Conservation (phyloP, 2,113 vertebrate genomes). For the Oncorhynchus keta region DNA sequence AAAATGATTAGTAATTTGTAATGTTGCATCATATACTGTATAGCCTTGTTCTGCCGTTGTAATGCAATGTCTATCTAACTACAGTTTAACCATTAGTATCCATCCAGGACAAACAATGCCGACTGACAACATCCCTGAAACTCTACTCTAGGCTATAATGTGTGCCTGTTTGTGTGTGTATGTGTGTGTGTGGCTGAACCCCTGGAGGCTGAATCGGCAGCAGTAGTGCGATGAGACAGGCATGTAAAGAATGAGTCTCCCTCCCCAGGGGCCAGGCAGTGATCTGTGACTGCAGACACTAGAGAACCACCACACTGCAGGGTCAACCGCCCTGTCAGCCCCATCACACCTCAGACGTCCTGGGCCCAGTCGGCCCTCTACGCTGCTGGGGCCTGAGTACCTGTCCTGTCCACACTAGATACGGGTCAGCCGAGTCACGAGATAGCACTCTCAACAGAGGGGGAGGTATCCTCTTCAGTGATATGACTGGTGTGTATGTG, state of each 20-base stretch:
- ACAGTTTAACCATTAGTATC: neutral
- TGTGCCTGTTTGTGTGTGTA: neutral
- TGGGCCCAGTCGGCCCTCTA: no score
- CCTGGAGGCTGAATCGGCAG: constrained; percentile 21
- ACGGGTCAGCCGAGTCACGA: constrained; percentile 63
- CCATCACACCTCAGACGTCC: constrained; percentile 67
- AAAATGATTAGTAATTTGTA: constrained; percentile 16
- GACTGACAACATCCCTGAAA: neutral
- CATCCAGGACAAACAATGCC: neutral
- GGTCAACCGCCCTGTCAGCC: constrained; percentile 68
- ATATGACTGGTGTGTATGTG: neutral
- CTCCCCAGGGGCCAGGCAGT: constrained; percentile 43
- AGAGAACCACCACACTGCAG: constrained; percentile 52
- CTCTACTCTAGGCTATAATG: neutral
- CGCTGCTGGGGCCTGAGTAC: constrained; percentile 34
- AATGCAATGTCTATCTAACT: neutral
- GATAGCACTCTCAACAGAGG: constrained; percentile 36
- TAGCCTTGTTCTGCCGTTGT: neutral
- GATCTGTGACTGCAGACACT: constrained; percentile 73
- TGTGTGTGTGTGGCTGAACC: constrained; percentile 24
- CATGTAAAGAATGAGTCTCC: constrained; percentile 51
- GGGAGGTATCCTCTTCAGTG: neutral
- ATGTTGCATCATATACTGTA: neutral
- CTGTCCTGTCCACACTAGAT: constrained; percentile 58
- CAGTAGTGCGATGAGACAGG: constrained; percentile 58